These are phyloP conservation scores for Scomber scombrus DNA, from an alignment of 2,113 vertebrate genomes.

Conservation along the genomic window DNA sequence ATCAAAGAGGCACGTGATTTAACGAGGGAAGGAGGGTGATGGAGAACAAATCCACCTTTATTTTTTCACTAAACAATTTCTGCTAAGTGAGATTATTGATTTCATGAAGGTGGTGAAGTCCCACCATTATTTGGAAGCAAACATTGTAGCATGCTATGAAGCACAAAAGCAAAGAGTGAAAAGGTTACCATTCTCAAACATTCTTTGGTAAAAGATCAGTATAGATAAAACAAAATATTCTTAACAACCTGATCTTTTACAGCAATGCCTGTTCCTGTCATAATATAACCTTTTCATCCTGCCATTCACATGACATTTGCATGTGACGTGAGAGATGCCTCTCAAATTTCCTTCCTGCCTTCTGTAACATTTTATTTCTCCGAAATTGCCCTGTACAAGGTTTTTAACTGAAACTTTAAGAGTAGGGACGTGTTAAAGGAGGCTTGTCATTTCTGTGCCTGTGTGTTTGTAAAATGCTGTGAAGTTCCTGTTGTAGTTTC, in stretches of 20 bases:
- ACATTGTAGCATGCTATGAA: slow-evolving; percentile 16
- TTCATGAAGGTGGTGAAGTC: neutral
- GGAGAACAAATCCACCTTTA: neutral
- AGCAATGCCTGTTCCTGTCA: neutral
- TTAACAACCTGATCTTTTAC: neutral
- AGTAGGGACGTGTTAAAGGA: slow-evolving; percentile 24
- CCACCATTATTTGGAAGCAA: slow-evolving; percentile 6
- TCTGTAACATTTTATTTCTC: neutral
- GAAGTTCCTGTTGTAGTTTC: slow-evolving; percentile 71
- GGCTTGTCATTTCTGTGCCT: slow-evolving; percentile 62
- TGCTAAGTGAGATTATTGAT: slow-evolving; percentile 31
- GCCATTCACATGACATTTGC: neutral
- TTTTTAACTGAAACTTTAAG: slow-evolving; percentile 20
- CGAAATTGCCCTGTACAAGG: slow-evolving; percentile 1
- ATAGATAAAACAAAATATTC: neutral
- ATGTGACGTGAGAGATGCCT: neutral
- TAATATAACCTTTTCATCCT: slow-evolving; percentile 2
- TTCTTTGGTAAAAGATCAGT: neutral
- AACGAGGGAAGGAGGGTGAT: no score
- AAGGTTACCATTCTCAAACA: neutral
- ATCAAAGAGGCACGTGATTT: slow-evolving; percentile 2
- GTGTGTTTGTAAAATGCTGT: slow-evolving; percentile 70
- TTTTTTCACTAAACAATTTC: neutral
- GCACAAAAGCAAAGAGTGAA: neutral
- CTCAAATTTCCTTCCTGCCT: slow-evolving; percentile 6